A percentile compares a stretch with the other conserved stretches of the same genome.
phyloP scores from a whole-genome alignment of 1,140 invertebrate species.

The Euura lappo region DNA sequence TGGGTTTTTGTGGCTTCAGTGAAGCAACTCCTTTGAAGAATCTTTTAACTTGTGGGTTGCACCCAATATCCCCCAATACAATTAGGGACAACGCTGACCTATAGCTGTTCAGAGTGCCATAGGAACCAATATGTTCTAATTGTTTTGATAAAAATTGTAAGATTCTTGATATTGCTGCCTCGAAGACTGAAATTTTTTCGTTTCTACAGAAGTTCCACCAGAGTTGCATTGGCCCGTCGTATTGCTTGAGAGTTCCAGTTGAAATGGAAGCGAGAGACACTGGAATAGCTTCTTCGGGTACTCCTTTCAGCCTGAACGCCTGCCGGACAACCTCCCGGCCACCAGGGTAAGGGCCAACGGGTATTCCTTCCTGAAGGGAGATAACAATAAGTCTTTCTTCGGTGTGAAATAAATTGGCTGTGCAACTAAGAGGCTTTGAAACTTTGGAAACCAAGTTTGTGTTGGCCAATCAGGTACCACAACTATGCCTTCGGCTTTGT shows the following conservation, averaged over 20 bases:
- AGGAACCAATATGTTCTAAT: slow-evolving; percentile 29
- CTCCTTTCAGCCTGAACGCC: too few species aligned
- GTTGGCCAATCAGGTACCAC: slow-evolving; percentile 19
- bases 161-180: slow-evolving; percentile 17
- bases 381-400: neutral
- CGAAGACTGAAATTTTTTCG: slow-evolving; percentile 29
- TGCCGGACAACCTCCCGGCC: too few species aligned
- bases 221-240: slow-evolving; percentile 31
- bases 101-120: slow-evolving; percentile 27
- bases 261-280: slow-evolving; percentile 38
- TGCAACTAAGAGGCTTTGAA: neutral
- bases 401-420: neutral
- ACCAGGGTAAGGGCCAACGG: too few species aligned
- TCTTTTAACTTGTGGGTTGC: slow-evolving; percentile 20
- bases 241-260: slow-evolving; percentile 38
- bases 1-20: slow-evolving; percentile 26
- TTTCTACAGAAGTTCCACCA: slow-evolving; percentile 43
- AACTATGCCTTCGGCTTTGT: slow-evolving; percentile 20
- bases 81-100: slow-evolving; percentile 29
- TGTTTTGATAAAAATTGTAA: slow-evolving; percentile 28
- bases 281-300: slow-evolving; percentile 23
- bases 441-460: slow-evolving; percentile 22
- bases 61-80: slow-evolving; percentile 13
- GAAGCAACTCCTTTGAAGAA: slow-evolving; percentile 30
- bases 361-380: slow-evolving; percentile 11